Percentiles rank a stretch among this genome's conserved stretches.
Evolutionary conservation across 2,113 vertebrate genomes (phyloP).

Genomic region (Ramphastos sulfuratus): DNA sequence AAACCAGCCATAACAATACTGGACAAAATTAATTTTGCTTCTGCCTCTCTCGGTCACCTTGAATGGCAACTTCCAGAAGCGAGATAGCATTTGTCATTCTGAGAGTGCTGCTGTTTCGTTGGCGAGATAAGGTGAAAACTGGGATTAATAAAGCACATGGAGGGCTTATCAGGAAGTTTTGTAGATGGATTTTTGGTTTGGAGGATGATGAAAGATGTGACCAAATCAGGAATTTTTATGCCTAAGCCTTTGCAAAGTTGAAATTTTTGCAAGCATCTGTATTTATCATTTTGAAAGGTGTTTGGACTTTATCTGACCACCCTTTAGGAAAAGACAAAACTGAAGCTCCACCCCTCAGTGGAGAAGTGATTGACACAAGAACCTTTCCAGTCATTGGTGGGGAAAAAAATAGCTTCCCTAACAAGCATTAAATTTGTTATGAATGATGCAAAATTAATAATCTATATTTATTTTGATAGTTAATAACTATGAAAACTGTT

Average conservation of each 20-base stretch:
- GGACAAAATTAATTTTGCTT: background rate
- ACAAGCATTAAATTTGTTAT: no score
- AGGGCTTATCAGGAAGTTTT: background rate
- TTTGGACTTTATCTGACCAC: background rate
- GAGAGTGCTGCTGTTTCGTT: background rate
- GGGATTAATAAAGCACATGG: background rate
- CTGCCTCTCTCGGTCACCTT: conserved; percentile 8
- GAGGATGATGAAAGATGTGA: background rate
- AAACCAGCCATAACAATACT: background rate
- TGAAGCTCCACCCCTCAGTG: background rate
- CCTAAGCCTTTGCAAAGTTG: background rate
- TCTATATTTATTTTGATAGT: no score
- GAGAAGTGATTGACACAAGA: background rate
- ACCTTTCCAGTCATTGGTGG: background rate
- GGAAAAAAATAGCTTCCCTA: background rate
- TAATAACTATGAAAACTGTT: no score
- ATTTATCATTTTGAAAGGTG: background rate
- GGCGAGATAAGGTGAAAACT: background rate
- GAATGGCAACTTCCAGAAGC: background rate
- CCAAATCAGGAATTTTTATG: background rate
- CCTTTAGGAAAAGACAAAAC: background rate
- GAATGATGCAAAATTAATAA: no score
- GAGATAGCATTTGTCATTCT: conserved; percentile 11
- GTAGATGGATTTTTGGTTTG: background rate
- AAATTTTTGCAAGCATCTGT: background rate